A percentile compares a stretch with the other conserved stretches of the same genome.
Conservation (phyloP, 2,113 vertebrate species). For the Gavia stellata region DNA sequence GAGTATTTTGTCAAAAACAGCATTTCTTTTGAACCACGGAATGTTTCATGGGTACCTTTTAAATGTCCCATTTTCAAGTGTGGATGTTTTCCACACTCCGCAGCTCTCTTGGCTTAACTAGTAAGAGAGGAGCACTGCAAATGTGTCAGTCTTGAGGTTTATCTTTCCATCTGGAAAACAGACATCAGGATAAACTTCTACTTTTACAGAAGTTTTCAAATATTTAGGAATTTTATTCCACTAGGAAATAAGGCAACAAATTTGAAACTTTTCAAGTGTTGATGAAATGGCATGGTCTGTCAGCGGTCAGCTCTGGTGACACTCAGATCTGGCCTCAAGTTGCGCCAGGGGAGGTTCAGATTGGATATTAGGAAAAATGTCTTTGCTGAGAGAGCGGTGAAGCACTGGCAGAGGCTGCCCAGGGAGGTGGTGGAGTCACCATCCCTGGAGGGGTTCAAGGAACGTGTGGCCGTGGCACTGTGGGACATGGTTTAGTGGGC, state of each 20-base stretch:
- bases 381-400: too few species aligned
- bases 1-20: not conserved
- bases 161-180: not conserved
- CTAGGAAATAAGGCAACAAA: not conserved
- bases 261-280: not conserved
- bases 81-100: not conserved
- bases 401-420: too few species aligned
- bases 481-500: too few species aligned
- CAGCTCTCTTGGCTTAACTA: not conserved
- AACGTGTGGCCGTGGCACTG: too few species aligned
- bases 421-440: too few species aligned
- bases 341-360: too few species aligned
- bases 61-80: not conserved
- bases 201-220: not conserved
- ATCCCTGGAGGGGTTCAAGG: too few species aligned
- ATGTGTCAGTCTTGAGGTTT: not conserved
- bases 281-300: not conserved
- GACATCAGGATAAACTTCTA: not conserved
- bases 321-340: fast-evolving
- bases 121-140: not conserved
- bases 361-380: too few species aligned
- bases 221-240: not conserved
- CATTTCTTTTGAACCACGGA: not conserved
- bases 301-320: not conserved
- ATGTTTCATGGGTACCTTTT: not conserved